Evolutionary conservation across 2,888 invertebrate genomes (phyloP).

Genomic region (Acleris holmiana): DNA sequence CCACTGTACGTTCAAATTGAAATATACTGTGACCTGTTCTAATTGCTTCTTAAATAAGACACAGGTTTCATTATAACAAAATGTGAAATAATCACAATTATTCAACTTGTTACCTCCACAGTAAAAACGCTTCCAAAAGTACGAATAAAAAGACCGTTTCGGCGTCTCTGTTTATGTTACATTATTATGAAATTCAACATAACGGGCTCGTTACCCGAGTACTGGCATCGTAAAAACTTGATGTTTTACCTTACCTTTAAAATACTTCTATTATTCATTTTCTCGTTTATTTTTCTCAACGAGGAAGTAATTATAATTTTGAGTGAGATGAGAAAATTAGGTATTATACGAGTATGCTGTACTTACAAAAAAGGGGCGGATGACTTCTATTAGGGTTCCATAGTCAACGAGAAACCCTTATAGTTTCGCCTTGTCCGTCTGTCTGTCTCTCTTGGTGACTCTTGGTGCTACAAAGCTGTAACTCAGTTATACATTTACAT

Average conservation of each 20-base stretch:
- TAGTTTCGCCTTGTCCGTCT: no score
- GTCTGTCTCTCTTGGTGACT: no score
- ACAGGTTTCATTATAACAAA: no score
- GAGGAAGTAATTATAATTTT: constrained; percentile 47
- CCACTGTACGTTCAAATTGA: no score
- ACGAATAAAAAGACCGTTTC: constrained; percentile 20
- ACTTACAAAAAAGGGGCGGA: constrained; percentile 12
- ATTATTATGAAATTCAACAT: constrained; percentile 56
- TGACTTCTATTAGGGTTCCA: no score
- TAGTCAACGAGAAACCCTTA: no score
- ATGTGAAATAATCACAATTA: no score
- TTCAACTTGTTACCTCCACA: background rate
- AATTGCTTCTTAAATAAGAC: no score
- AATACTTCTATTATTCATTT: constrained; percentile 43
- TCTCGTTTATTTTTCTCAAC: constrained; percentile 43
- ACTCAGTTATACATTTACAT: no score
- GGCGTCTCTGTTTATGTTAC: constrained; percentile 51
- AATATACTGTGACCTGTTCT: no score
- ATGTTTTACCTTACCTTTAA: constrained; percentile 39
- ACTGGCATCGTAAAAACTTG: constrained; percentile 48
- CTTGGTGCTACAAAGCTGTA: no score
- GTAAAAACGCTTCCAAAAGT: constrained; percentile 17
- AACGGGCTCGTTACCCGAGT: constrained; percentile 51
- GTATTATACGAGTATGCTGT: constrained; percentile 40
- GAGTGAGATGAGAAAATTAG: constrained; percentile 44